These are phyloP conservation scores for Capitulum mitella DNA, from an alignment of 2,888 invertebrate species.

Conservation along the genomic window DNA sequence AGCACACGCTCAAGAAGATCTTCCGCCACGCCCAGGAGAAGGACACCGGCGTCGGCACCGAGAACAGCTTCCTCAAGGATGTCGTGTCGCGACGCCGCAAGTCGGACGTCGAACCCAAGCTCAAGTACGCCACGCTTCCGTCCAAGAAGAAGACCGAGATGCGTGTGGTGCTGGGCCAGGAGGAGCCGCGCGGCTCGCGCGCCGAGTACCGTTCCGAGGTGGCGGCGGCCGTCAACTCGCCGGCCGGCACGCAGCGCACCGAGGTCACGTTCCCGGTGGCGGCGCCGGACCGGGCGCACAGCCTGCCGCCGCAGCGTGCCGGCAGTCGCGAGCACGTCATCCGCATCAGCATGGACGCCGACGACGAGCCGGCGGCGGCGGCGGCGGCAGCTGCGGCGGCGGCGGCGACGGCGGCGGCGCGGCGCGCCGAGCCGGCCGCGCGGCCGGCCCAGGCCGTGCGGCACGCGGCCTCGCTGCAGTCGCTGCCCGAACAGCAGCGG, in stretches of 20 bases:
- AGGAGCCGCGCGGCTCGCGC: not conserved
- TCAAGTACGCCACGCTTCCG: slow-evolving; percentile 23
- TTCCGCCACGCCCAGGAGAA: slow-evolving; percentile 1
- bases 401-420: too few relatives aligned
- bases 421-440: slow-evolving; percentile 1
- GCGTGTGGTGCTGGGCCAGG: slow-evolving; percentile 9
- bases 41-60: not conserved
- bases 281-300: slow-evolving; percentile 38
- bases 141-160: slow-evolving; percentile 31
- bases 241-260: slow-evolving; percentile 46
- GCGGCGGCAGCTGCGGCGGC: not conserved
- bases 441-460: not conserved
- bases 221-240: not conserved
- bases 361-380: slow-evolving; percentile 28
- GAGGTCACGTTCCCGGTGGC: slow-evolving; percentile 54
- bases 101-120: not conserved
- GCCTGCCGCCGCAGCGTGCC: slow-evolving; percentile 32
- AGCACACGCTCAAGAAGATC: slow-evolving; percentile 11
- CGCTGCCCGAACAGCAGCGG: not conserved
- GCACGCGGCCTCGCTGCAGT: slow-evolving; percentile 2
- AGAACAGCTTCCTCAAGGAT: slow-evolving; percentile 9
- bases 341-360: slow-evolving; percentile 36
- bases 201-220: not conserved
- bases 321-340: slow-evolving; percentile 35
- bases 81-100: not conserved